Evolutionary conservation across 2,888 invertebrate species (phyloP), one percentile per base, ranked within the genome.

Genomic region (Anthrax anthrax): DNA sequence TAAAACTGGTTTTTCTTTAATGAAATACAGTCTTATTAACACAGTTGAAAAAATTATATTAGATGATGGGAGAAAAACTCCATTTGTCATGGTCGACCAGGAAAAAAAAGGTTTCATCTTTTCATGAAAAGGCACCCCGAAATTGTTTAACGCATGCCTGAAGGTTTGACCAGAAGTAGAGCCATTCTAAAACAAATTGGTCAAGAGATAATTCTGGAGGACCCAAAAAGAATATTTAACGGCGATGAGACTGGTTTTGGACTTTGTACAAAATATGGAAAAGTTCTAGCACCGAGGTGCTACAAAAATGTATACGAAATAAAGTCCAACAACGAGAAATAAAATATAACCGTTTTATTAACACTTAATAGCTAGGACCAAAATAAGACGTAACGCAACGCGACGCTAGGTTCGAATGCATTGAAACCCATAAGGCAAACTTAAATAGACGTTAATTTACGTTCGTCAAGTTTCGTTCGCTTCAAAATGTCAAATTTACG

Each of bases 141-240:
- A 8, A 4, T 23, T 8, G 4, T 8, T 6, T 4, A 23, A 23
- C 23, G 23, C 8, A 4, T 6, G 23, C 23, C 23, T 23, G 23
- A 23, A 23, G 8, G 8, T 23, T 23, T 23, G 8, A 23, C 23
- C n/a, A n/a, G n/a, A n/a, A n/a, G n/a, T n/a, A n/a, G n/a, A n/a
- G n/a, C n/a, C n/a, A n/a, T n/a, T 8, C 8, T 23, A 23, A 23
- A 23, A 23, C 8, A 4, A 6, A 23, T 23, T 23, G 43, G 43
- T 19, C 23, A 17, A 16, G 8, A 23, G 17, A 38, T 42, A 16
- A 36, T 48, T 37, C 39, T 46, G 9, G 43, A 48, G 18, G 37
- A 48, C 32, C 27, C 39, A 14, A 34, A 27, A 10, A 39, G 48
- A 6, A 48, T 45, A 42, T 36, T 39, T n/a, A 48, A 48, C 27